Evolutionary conservation across 2,797 vertebrate species (phyloP).

Genomic region (Amblyopsis hoosieri): DNA sequence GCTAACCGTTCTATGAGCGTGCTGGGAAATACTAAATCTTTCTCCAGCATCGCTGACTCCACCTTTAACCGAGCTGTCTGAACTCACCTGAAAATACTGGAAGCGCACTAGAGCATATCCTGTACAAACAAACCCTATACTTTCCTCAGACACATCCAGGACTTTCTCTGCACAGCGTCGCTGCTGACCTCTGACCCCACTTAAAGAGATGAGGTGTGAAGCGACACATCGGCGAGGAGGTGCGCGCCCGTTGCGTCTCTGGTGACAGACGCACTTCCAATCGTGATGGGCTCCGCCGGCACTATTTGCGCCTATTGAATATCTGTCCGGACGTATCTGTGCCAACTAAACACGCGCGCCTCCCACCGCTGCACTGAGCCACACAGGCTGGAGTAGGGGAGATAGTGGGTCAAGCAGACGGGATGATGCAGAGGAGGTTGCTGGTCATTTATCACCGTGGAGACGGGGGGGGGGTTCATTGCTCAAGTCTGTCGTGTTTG

Average conservation of each 20-base stretch:
- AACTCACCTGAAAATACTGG: neutral
- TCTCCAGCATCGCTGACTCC: too few relatives aligned
- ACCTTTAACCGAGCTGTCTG: too few relatives aligned
- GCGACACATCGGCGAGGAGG: slow-evolving; percentile 33
- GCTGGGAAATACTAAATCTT: too few relatives aligned
- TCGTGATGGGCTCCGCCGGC: slow-evolving; percentile 54
- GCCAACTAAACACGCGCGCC: slow-evolving; percentile 44
- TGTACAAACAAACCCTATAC: too few relatives aligned
- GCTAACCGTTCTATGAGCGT: too few relatives aligned
- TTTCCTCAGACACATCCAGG: neutral
- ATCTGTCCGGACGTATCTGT: slow-evolving; percentile 41
- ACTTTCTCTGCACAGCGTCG: neutral
- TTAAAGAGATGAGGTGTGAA: slow-evolving; percentile 39
- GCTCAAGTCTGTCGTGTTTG: slow-evolving; percentile 4
- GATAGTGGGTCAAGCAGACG: slow-evolving; percentile 33
- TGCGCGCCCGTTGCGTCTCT: slow-evolving; percentile 37
- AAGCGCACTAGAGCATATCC: too few relatives aligned
- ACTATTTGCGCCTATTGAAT: slow-evolving; percentile 38
- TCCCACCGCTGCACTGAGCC: slow-evolving; percentile 16
- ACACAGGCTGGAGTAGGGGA: slow-evolving; percentile 45
- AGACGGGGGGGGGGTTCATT: slow-evolving; percentile 44
- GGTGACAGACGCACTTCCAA: slow-evolving; percentile 60
- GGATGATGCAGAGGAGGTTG: slow-evolving; percentile 44
- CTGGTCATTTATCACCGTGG: slow-evolving; percentile 66
- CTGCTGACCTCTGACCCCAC: slow-evolving; percentile 25